phyloP scores from a whole-genome alignment of 2,113 vertebrate genomes.

The chimpanzee (Pan troglodytes) region DNA sequence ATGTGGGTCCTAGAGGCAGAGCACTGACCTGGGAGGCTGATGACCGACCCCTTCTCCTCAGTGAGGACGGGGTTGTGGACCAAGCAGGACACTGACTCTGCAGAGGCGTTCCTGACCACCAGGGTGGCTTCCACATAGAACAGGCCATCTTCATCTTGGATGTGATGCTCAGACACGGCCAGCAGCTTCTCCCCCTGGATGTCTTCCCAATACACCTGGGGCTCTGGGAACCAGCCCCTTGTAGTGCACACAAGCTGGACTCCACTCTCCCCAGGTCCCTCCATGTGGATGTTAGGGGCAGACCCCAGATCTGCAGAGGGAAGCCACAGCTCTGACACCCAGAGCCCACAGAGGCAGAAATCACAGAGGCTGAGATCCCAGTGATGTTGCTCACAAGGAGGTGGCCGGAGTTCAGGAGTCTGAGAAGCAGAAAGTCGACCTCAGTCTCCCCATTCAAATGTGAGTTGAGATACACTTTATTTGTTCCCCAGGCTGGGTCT shows the following conservation, averaged over 20 bases:
- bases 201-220: conserved; percentile 55
- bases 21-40: conserved; percentile 60
- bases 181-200: conserved; percentile 30
- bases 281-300: conserved; percentile 44
- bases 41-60: not conserved
- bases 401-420: not conserved
- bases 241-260: conserved; percentile 54
- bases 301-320: conserved; percentile 45
- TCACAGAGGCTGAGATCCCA: not conserved
- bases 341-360: not conserved
- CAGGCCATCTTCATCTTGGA: conserved; percentile 18
- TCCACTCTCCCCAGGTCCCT: not conserved
- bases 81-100: conserved; percentile 37
- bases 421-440: not conserved
- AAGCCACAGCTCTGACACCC: not conserved
- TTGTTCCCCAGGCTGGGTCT: not conserved
- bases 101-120: not conserved
- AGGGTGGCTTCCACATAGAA: conserved; percentile 60
- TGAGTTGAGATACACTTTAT: not conserved
- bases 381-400: not conserved
- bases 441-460: not conserved
- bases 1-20: not conserved
- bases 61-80: not conserved
- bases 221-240: conserved; percentile 71
- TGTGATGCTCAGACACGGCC: not conserved